These are phyloP conservation scores for Fragum fragum DNA, from an alignment of 2,888 invertebrate species.

Conservation along the genomic window DNA sequence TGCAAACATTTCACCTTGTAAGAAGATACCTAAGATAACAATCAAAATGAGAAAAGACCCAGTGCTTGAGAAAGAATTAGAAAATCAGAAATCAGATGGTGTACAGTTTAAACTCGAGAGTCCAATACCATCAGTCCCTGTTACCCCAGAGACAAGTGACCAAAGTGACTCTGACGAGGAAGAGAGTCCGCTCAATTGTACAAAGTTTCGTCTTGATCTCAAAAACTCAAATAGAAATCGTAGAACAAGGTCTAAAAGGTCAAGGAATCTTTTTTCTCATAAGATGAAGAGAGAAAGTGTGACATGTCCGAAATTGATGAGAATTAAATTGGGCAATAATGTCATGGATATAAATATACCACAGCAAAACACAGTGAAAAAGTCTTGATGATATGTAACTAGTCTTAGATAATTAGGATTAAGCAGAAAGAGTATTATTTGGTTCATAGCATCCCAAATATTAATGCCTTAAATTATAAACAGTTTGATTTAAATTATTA, in stretches of 20 bases:
- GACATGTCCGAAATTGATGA: constrained; percentile 59
- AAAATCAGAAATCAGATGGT: constrained; percentile 60
- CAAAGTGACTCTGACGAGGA: constrained; percentile 62
- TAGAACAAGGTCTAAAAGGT: constrained; percentile 14
- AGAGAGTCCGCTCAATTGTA: constrained; percentile 64
- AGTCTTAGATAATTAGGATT: neutral
- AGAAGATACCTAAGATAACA: constrained; percentile 74
- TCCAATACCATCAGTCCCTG: constrained; percentile 51
- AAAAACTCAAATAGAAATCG: constrained; percentile 1
- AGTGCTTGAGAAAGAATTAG: constrained; percentile 70
- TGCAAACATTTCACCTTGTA: constrained; percentile 53
- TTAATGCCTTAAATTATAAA: too few relatives aligned
- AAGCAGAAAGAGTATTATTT: too few relatives aligned
- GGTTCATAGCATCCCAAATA: too few relatives aligned
- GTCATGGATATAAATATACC: constrained; percentile 64
- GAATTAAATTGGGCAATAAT: constrained; percentile 62
- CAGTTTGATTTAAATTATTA: too few relatives aligned
- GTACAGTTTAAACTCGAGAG: constrained; percentile 70
- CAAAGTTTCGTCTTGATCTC: constrained; percentile 58
- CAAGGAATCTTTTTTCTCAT: constrained; percentile 5
- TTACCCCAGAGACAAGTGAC: constrained; percentile 60
- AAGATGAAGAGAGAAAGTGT: neutral
- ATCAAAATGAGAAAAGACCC: constrained; percentile 75
- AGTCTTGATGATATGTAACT: constrained; percentile 6
- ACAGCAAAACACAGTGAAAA: constrained; percentile 23